A percentile compares a stretch with the other conserved stretches of the same genome.
Evolutionary conservation across 2,113 vertebrate genomes (phyloP).

Genomic region (Leptosomus discolor): DNA sequence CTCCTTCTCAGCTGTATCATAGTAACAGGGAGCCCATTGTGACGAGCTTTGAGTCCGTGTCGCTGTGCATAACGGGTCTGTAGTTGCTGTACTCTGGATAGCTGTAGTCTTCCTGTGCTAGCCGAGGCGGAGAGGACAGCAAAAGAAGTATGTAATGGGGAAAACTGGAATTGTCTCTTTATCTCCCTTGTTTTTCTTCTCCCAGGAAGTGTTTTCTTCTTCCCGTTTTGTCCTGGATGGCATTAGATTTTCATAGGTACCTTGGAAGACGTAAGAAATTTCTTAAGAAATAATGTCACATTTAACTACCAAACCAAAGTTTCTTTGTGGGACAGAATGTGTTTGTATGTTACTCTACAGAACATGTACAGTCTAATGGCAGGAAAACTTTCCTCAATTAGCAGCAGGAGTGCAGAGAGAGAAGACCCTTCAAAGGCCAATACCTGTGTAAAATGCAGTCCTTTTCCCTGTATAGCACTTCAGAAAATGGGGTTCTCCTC

Average conservation of each 20-base stretch:
- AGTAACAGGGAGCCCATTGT: not conserved
- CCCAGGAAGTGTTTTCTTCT: not conserved
- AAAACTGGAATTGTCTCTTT: not conserved
- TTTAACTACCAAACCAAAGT: not conserved
- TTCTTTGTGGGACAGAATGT: not conserved
- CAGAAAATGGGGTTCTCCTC: not conserved
- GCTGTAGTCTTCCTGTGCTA: not conserved
- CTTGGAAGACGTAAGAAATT: no score
- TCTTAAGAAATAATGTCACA: not conserved
- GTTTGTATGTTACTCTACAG: not conserved
- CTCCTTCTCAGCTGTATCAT: fast-evolving
- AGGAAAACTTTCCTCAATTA: not conserved
- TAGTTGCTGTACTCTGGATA: not conserved
- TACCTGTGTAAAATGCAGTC: not conserved
- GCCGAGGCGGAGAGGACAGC: not conserved
- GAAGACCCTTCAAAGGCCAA: not conserved
- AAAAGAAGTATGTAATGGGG: not conserved
- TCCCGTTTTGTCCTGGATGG: not conserved
- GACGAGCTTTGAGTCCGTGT: not conserved
- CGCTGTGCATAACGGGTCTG: fast-evolving
- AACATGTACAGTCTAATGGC: not conserved
- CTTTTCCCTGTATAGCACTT: not conserved
- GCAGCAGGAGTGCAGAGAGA: not conserved
- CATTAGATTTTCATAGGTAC: not conserved
- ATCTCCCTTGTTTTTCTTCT: not conserved